Conservation (phyloP, 2,888 invertebrate species). For the Petrolisthes manimaculis region DNA sequence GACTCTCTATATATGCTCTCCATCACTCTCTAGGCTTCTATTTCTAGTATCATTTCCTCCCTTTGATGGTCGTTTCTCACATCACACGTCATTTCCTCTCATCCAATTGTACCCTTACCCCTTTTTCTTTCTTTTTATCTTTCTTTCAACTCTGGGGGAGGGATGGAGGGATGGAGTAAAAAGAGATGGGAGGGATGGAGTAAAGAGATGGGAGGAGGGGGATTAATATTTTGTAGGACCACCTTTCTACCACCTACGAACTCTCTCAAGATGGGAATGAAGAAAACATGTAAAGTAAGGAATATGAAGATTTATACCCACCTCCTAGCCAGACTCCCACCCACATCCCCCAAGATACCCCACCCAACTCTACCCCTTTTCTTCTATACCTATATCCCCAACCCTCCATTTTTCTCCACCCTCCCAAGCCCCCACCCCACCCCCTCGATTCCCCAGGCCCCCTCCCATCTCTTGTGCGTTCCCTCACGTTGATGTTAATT, state of each 20-base stretch:
- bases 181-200: neutral
- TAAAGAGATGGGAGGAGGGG: neutral
- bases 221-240: no score
- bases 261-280: neutral
- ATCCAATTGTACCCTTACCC: neutral
- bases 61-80: neutral
- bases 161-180: neutral
- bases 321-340: no score
- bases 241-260: no score
- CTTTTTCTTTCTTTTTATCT: neutral
- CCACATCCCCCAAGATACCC: no score
- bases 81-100: neutral
- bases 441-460: no score
- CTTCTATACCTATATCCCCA: no score
- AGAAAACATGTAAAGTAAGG: neutral
- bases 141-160: neutral
- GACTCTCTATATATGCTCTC: neutral
- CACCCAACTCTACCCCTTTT: no score
- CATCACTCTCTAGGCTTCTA: neutral
- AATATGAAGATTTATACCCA: neutral
- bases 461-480: neutral
- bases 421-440: no score
- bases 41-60: neutral
- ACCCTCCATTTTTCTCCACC: no score
- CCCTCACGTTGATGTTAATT: constrained; percentile 49